phyloP scores from a whole-genome alignment of 1,140 invertebrate species.

The Paraescarpia echinospica region DNA sequence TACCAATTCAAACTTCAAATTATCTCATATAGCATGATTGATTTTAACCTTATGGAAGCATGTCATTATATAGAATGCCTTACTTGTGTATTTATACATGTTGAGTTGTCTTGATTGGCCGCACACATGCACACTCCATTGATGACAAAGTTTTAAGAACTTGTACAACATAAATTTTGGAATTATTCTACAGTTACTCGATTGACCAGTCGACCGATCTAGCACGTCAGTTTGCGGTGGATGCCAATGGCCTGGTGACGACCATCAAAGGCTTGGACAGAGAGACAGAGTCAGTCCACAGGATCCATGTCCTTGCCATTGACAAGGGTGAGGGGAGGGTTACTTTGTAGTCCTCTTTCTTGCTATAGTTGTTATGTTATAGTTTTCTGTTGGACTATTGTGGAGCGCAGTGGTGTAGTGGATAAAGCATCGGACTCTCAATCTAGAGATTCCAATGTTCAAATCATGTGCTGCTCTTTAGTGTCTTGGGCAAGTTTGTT shows the following conservation, averaged over 20 bases:
- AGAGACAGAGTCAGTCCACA: conserved; percentile 14
- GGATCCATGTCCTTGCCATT: conserved; percentile 28
- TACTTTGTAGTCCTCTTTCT: not conserved
- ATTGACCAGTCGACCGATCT: conserved; percentile 20
- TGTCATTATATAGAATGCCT: not conserved
- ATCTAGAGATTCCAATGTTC: no score
- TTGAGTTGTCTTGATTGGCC: not conserved
- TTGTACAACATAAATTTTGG: not conserved
- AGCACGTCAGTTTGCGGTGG: conserved; percentile 25
- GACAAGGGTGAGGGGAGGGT: conserved; percentile 18
- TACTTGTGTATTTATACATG: not conserved
- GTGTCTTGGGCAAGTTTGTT: no score
- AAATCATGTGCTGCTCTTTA: no score
- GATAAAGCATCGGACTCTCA: no score
- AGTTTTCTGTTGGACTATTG: not conserved
- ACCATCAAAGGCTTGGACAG: conserved; percentile 21
- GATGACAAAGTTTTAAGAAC: not conserved
- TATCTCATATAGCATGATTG: not conserved
- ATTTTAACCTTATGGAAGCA: not conserved
- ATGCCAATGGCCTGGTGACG: conserved; percentile 25
- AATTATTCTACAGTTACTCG: not conserved
- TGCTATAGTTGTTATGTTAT: not conserved
- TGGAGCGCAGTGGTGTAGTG: no score
- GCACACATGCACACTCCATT: not conserved
- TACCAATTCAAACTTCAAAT: not conserved